These are phyloP conservation scores for Rattus rattus DNA, from an alignment of 2,113 vertebrate genomes.

Conservation along the genomic window DNA sequence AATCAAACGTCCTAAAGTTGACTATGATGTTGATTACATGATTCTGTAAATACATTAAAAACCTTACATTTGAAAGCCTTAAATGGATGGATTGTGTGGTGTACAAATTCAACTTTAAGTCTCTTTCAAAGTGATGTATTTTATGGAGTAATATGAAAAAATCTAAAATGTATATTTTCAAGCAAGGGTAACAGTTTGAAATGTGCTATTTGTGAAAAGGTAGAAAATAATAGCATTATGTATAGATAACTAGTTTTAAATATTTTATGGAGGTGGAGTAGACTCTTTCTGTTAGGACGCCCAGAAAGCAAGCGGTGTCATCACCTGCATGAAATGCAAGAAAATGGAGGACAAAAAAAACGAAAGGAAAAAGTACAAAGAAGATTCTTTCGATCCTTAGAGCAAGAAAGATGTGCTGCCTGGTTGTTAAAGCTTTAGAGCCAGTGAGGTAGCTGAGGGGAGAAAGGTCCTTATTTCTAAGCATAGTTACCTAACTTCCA, in stretches of 20 bases:
- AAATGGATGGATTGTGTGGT: background rate
- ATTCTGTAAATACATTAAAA: background rate
- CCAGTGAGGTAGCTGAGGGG: background rate
- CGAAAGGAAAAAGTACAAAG: background rate
- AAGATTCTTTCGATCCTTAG: background rate
- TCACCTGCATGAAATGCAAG: background rate
- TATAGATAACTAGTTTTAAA: background rate
- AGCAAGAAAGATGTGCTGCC: background rate
- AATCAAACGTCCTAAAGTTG: conserved; percentile 20
- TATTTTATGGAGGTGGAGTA: background rate
- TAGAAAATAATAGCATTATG: background rate
- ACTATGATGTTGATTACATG: background rate
- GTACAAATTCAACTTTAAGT: background rate
- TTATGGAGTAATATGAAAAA: background rate
- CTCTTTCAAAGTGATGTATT: background rate
- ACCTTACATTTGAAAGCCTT: background rate
- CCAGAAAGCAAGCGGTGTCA: background rate
- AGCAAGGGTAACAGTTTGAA: background rate
- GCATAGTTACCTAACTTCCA: no score
- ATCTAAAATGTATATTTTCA: conserved; percentile 10
- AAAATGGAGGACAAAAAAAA: background rate
- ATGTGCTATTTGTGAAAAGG: background rate
- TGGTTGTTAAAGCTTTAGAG: background rate
- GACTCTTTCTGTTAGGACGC: background rate
- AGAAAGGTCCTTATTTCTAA: background rate